Conservation (phyloP, 2,797 vertebrate genomes). For the Pangasius sanitwongsei region DNA sequence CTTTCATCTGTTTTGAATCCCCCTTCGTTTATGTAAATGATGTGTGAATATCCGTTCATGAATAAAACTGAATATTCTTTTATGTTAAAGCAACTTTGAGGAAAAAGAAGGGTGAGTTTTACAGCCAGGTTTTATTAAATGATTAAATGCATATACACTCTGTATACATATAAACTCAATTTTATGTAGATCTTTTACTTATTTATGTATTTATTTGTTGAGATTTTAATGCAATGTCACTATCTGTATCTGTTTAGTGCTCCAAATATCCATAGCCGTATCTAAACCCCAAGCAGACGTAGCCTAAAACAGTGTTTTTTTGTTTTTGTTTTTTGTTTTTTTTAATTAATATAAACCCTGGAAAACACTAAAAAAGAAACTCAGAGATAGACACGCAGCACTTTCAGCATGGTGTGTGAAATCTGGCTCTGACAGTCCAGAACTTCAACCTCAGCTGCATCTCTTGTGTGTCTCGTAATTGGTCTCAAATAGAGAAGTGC, state of each 20-base stretch:
- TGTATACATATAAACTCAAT: background rate
- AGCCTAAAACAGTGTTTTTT: background rate
- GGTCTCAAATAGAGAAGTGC: background rate
- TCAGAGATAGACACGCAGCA: background rate
- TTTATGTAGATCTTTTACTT: background rate
- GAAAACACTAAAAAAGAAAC: background rate
- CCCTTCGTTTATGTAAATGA: slow-evolving; percentile 44
- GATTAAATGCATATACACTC: slow-evolving; percentile 1
- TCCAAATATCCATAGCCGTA: background rate
- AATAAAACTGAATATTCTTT: slow-evolving; percentile 71
- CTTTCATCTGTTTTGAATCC: slow-evolving; percentile 39
- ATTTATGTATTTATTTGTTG: background rate
- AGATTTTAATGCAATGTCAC: background rate
- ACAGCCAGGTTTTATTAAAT: slow-evolving; percentile 34
- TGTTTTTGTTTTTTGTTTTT: background rate
- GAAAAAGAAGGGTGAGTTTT: slow-evolving; percentile 87
- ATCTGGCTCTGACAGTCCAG: background rate
- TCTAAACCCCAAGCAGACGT: background rate
- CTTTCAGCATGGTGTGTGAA: background rate
- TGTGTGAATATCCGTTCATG: slow-evolving; percentile 46
- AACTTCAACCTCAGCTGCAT: too few relatives aligned
- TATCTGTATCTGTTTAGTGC: background rate
- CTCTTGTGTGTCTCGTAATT: background rate
- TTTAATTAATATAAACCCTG: background rate
- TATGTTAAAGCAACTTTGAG: slow-evolving; percentile 88